Base-by-base conservation (phyloP, 2,113 vertebrate species). In the Thinocorus orbignyianus region DNA sequence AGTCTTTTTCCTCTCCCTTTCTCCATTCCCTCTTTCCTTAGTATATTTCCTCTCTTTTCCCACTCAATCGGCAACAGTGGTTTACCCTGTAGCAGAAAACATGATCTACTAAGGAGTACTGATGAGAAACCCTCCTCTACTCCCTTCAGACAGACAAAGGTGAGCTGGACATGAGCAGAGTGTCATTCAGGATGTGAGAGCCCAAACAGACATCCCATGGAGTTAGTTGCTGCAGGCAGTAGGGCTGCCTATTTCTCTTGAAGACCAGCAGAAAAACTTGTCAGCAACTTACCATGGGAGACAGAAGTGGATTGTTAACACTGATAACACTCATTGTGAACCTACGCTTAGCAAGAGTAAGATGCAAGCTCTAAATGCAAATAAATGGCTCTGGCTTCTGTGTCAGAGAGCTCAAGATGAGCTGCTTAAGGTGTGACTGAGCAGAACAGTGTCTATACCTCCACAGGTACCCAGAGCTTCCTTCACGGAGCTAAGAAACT, bases 191-290 rank as follows among this genome's bases (percentile, higher is more conserved):
- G n/a, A 81, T 37, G 9, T 31, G 55, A 82, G 9, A 88, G 16
- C 30, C 42, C 28, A 37, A 66, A 64, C 13, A 69, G 57, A 69
- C 25, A 46, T 10, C 9, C 37, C n/a, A n/a, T 7, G 7, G 41
- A 52, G 10, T 77, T 48, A 84, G 30, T 4, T 83, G 60, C 20
- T 3, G 6, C 19, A 65, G 44, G 60, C 30, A 83, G 30, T 41
- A 73, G 61, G 48, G 69, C 10, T 92, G 64, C 8, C 60, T 46
- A 73, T 89, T 95, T 94, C 60, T 33, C 73, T 81, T 54, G 51
- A 74, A 91, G 64, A 54, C 54, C 68, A 95, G 77, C 72, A 91
- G 86, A 28, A 94, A 25, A 41, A 92, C 83, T 83, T 86, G 77
- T 83, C 49, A 86, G 76, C 60, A 84, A 22, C 37, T 65, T 52